Conservation (phyloP, 2,888 invertebrate species). For the Pheosia tremula region DNA sequence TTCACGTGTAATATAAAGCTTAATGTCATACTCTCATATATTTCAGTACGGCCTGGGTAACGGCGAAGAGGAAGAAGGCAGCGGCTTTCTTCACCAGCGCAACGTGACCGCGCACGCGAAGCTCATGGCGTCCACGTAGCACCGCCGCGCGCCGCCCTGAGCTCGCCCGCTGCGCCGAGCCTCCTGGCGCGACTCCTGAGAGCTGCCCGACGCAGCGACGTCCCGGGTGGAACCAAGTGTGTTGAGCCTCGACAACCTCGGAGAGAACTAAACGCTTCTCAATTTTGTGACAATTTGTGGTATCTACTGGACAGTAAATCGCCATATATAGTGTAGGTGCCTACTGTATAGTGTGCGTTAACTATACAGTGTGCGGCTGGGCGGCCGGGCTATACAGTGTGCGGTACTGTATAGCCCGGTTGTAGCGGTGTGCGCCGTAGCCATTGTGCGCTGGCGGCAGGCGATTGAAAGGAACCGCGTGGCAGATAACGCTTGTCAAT, state of each 20-base stretch:
- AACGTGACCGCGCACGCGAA: conserved; percentile 94
- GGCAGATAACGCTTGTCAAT: conserved; percentile 9
- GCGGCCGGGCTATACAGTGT: no score
- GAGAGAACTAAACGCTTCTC: neutral
- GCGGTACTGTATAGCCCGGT: no score
- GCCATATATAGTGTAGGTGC: neutral
- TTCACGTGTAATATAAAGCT: no score
- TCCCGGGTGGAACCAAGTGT: neutral
- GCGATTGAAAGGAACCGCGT: conserved; percentile 10
- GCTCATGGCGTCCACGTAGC: conserved; percentile 92
- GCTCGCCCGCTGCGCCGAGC: neutral
- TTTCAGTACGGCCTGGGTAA: conserved; percentile 73
- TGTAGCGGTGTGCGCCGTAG: neutral
- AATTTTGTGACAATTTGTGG: neutral
- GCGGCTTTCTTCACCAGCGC: conserved; percentile 92
- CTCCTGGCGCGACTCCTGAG: neutral
- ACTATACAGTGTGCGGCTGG: neutral
- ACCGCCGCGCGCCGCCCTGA: conserved; percentile 45
- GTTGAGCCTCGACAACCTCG: neutral
- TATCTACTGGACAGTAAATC: neutral
- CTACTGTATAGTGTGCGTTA: neutral
- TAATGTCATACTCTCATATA: no score
- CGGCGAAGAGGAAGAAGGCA: conserved; percentile 84
- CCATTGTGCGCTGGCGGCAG: conserved; percentile 2
- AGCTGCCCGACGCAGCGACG: neutral